phyloP scores from a whole-genome alignment of 2,113 vertebrate genomes.

The Corydoras maculifer region DNA sequence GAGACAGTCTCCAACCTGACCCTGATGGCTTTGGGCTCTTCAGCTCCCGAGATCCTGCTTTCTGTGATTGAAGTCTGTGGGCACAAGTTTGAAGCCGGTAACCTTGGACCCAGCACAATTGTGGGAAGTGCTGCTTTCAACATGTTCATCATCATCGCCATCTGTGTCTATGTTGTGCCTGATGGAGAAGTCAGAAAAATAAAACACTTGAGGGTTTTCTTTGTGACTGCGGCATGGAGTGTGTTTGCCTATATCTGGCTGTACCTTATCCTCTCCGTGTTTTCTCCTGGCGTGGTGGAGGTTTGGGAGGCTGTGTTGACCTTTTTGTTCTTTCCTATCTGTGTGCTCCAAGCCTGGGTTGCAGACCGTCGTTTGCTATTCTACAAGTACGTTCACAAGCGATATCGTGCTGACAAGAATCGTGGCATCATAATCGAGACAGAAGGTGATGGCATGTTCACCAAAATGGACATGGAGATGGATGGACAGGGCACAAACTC shows the following conservation, averaged over 20 bases:
- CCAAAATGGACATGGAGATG: constrained; percentile 75
- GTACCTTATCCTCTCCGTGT: constrained; percentile 74
- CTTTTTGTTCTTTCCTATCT: constrained; percentile 76
- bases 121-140: constrained; percentile 80
- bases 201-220: constrained; percentile 76
- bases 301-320: constrained; percentile 78
- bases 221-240: constrained; percentile 76
- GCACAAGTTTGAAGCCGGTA: constrained; percentile 69
- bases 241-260: constrained; percentile 80
- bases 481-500: constrained; percentile 68
- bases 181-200: constrained; percentile 72
- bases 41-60: constrained; percentile 75
- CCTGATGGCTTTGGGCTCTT: constrained; percentile 77
- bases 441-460: constrained; percentile 68
- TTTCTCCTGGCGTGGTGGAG: constrained; percentile 70
- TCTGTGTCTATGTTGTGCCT: constrained; percentile 75
- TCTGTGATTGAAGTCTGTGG: constrained; percentile 78
- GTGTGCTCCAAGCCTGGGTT: constrained; percentile 76
- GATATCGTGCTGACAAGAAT: constrained; percentile 71
- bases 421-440: constrained; percentile 75
- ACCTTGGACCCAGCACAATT: constrained; percentile 77
- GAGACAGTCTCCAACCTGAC: constrained; percentile 81
- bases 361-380: constrained; percentile 75
- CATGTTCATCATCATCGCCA: constrained; percentile 80
- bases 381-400: constrained; percentile 76